Percentiles rank a stretch among this genome's conserved stretches.
These are phyloP conservation scores for Tinea trinotella DNA, from an alignment of 2,888 invertebrate species.

Conservation along the genomic window DNA sequence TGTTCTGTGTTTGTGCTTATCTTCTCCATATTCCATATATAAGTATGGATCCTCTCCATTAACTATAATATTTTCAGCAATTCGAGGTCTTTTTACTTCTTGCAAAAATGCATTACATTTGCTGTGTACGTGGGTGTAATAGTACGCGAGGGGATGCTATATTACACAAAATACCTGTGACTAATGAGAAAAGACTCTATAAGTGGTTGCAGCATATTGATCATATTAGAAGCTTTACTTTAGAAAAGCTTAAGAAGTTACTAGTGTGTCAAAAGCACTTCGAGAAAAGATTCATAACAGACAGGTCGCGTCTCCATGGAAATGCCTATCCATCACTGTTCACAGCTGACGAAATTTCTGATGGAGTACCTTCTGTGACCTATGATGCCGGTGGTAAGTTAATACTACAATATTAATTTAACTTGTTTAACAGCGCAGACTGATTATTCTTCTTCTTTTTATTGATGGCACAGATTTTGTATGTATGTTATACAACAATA, in stretches of 20 bases:
- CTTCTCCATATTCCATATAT: too few species aligned
- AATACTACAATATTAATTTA: too few species aligned
- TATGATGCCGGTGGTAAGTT: neutral
- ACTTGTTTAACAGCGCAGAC: too few species aligned
- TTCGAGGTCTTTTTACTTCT: neutral
- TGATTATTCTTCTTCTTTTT: too few species aligned
- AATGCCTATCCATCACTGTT: constrained; percentile 13
- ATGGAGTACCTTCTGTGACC: constrained; percentile 5
- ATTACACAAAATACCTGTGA: constrained; percentile 19
- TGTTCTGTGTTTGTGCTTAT: too few species aligned
- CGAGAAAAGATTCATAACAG: constrained; percentile 8
- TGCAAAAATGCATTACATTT: constrained; percentile 17
- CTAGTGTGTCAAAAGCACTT: constrained; percentile 3
- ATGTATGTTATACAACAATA: too few species aligned
- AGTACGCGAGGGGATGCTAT: constrained; percentile 20
- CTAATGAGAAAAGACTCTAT: constrained; percentile 17
- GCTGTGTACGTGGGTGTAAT: constrained; percentile 19
- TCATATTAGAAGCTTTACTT: neutral
- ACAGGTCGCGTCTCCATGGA: neutral
- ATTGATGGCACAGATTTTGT: too few species aligned
- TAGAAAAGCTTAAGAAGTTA: constrained; percentile 2
- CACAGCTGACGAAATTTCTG: constrained; percentile 7
- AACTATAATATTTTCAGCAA: constrained; percentile 20
- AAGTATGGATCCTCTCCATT: constrained; percentile 16
- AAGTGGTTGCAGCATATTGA: constrained; percentile 11